These are phyloP conservation scores for Mastacembelus armatus DNA, from an alignment of 2,797 vertebrate genomes.

Conservation along the genomic window DNA sequence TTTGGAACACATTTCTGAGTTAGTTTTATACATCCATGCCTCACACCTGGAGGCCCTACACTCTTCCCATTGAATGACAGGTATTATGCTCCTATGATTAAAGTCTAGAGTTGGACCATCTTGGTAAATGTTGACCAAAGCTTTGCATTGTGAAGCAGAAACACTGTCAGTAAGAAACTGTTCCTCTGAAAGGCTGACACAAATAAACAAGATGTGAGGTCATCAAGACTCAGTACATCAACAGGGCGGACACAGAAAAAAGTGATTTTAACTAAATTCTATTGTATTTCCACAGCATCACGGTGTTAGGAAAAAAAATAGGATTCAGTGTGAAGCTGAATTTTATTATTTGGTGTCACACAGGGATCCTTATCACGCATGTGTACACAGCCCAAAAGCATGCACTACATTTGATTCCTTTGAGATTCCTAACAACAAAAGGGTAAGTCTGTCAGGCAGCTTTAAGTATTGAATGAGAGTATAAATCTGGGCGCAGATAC, in stretches of 20 bases:
- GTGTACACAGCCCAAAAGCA: conserved; percentile 2
- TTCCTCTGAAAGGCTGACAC: neutral
- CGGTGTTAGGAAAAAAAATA: neutral
- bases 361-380: neutral
- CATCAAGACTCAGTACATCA: too few relatives aligned
- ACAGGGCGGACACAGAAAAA: too few relatives aligned
- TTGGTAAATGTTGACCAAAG: neutral
- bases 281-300: neutral
- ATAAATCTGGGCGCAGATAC: neutral
- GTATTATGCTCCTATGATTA: neutral
- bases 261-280: neutral
- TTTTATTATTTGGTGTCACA: conserved; percentile 6
- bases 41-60: neutral
- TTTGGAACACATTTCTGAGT: neutral
- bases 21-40: neutral
- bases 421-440: conserved; percentile 11
- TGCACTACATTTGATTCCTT: conserved; percentile 12
- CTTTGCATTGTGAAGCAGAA: neutral
- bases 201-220: conserved; percentile 40
- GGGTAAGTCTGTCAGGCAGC: conserved; percentile 10
- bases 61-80: neutral
- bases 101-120: neutral
- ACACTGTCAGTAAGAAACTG: neutral
- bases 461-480: neutral
- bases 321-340: neutral